These are phyloP conservation scores for Cyphomyrus discorhynchus DNA, from an alignment of 2,113 vertebrate genomes.

Conservation along the genomic window DNA sequence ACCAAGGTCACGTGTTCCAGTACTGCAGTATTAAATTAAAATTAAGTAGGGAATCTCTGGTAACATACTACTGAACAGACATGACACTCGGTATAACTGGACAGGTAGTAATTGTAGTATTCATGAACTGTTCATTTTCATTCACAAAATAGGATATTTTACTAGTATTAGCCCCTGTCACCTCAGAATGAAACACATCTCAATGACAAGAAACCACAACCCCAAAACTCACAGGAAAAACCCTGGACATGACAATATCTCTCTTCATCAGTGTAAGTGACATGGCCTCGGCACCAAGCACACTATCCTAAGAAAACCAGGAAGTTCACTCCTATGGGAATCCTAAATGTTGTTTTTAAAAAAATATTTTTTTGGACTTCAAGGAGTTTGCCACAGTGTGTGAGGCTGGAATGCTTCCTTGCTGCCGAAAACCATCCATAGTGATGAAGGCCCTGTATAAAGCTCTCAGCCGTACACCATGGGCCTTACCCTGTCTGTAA, in stretches of 20 bases:
- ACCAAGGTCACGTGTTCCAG: background rate
- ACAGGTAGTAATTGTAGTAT: background rate
- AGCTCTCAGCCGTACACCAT: background rate
- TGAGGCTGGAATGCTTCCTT: background rate
- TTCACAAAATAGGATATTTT: background rate
- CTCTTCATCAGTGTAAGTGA: background rate
- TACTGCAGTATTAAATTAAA: background rate
- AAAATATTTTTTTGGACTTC: background rate
- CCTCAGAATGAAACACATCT: background rate
- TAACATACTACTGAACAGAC: background rate
- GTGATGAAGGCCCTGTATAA: background rate
- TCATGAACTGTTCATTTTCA: background rate
- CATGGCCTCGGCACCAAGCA: background rate
- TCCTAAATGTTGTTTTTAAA: background rate
- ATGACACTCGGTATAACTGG: background rate
- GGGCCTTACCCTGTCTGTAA: background rate
- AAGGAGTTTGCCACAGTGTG: background rate
- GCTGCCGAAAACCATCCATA: background rate
- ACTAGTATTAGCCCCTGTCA: background rate
- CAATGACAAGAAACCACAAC: background rate
- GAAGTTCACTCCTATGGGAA: background rate
- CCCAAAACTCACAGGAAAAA: background rate
- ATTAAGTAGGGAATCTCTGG: background rate
- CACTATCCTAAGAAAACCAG: constrained; percentile 1
- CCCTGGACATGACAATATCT: background rate